Conservation (phyloP, 2,888 invertebrate species). For the Nomada fabriciana region DNA sequence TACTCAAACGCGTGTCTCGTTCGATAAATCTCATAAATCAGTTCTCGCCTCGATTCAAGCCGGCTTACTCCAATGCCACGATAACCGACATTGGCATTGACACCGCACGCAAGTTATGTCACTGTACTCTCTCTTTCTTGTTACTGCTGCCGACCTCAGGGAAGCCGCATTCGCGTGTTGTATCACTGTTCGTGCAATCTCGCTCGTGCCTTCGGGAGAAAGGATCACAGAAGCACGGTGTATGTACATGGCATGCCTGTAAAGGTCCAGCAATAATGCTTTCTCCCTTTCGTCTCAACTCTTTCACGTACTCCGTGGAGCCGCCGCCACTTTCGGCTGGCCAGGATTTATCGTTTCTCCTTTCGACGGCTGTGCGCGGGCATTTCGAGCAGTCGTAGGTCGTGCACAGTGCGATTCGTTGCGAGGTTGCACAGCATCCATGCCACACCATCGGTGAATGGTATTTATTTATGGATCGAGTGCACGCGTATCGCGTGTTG, state of each 20-base stretch:
- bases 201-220: constrained; percentile 45
- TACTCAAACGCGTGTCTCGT: too few species aligned
- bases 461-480: constrained; percentile 61
- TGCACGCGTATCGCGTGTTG: constrained; percentile 25
- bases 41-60: not conserved
- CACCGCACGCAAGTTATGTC: constrained; percentile 57
- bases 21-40: too few species aligned
- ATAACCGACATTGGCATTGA: constrained; percentile 69
- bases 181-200: constrained; percentile 65
- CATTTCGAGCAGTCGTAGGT: constrained; percentile 35
- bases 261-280: not conserved
- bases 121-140: constrained; percentile 38
- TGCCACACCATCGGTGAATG: constrained; percentile 4
- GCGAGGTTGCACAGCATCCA: constrained; percentile 36
- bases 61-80: constrained; percentile 44
- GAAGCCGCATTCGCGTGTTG: constrained; percentile 59
- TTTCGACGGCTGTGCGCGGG: constrained; percentile 33
- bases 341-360: constrained; percentile 49
- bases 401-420: constrained; percentile 55
- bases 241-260: not conserved
- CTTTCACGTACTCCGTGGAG: not conserved
- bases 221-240: constrained; percentile 28
- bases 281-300: not conserved
- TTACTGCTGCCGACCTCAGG: constrained; percentile 30
- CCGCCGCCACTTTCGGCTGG: not conserved